Evolutionary conservation across 2,888 invertebrate genomes (phyloP), one percentile per base, ranked within the genome.

Genomic region (Athripsodes cinereus): DNA sequence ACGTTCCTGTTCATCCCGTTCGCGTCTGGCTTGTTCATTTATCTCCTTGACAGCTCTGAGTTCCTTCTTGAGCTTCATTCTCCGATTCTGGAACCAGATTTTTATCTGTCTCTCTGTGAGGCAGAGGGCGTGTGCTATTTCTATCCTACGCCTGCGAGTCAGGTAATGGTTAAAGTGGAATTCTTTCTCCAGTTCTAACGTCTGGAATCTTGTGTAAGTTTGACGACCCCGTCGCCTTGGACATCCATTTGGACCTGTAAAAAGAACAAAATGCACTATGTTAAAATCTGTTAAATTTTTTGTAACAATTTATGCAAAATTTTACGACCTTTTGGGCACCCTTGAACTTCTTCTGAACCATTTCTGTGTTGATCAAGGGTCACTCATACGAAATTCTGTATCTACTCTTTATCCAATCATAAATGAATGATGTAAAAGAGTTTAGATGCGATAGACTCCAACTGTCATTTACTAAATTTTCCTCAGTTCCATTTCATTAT

Each of bases 151-250:
- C 73, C 96, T 84, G 72, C 97, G 85, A 68, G 96, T 96, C 75
- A 97, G 83, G 78, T 97, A 97, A 73, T 96, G 95, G 79, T 96
- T 97, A 81, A 95, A 96, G 73, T 96, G 94, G 81, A 97, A 97
- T 82, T 97, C 97, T 78, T 96, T 96, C 77, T 97, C 97, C 76
- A 97, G 84, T 74, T 97, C 96, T 78, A 96, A 81, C 21, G 97
- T 97, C 78, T 98, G 97, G 84, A 96, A 96, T 70, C 96, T 89
- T 65, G 96, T 97, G 84, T 97, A 97, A 18, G 97, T 97, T 80
- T 97, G 96, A 67, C 97, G 83, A 62, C 96, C 96, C 70, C 96
- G 85, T 73, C 95, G 87, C 71, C 95, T 83, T 64, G 95, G 94
- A 74, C 94, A 95, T 62, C 94, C 94, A 73, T 96, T 96, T 58